Percentiles rank a stretch among this genome's conserved stretches.
Evolutionary conservation across 2,888 invertebrate genomes (phyloP).

Genomic region (Cantharis lateralis): DNA sequence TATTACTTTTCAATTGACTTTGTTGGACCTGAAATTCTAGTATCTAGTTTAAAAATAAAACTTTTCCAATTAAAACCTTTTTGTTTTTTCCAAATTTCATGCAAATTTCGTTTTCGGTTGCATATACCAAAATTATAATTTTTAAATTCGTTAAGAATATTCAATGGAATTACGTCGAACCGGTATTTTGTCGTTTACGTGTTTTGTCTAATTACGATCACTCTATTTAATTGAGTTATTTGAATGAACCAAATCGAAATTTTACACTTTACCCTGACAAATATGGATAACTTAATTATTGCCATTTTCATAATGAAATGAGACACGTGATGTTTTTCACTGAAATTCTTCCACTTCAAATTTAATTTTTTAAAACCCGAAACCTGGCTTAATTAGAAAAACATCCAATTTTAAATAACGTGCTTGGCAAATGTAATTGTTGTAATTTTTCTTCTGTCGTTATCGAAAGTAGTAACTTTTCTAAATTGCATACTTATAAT

Average conservation of each 20-base stretch:
- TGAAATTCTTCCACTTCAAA: not conserved
- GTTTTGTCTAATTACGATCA: not conserved
- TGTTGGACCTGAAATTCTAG: not conserved
- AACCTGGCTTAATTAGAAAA: not conserved
- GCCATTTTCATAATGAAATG: not conserved
- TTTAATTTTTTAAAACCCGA: not conserved
- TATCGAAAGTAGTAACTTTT: not conserved
- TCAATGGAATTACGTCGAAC: not conserved
- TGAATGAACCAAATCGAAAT: not conserved
- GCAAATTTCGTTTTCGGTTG: not conserved
- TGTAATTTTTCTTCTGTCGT: not conserved
- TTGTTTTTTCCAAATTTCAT: not conserved
- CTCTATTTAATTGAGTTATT: not conserved
- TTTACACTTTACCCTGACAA: not conserved
- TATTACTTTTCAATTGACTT: conserved; percentile 3
- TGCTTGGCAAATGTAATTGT: not conserved
- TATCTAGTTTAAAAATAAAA: not conserved
- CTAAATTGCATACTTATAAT: not conserved
- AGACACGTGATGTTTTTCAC: not conserved
- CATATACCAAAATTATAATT: not conserved
- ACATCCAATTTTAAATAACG: not conserved
- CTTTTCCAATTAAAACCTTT: not conserved
- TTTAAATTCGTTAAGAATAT: not conserved
- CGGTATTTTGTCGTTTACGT: not conserved
- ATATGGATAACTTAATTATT: not conserved